A percentile compares a stretch with the other conserved stretches of the same genome.
Conservation (phyloP, 1,140 invertebrate species). For the Sweltsa coloradensis region DNA sequence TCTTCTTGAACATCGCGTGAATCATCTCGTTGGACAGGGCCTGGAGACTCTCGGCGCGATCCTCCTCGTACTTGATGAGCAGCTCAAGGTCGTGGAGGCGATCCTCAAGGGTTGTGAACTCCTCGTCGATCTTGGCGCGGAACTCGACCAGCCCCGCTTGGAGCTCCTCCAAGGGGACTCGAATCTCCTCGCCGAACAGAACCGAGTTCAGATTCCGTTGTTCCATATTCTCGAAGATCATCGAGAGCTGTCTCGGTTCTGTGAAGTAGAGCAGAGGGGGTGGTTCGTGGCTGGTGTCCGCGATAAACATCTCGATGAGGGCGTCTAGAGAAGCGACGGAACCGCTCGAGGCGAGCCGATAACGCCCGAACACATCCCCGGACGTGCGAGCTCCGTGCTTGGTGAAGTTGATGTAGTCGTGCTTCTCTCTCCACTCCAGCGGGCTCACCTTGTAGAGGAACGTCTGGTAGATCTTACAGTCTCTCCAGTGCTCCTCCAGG, state of each 20-base stretch:
- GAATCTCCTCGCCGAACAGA: constrained; percentile 45
- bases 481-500: constrained; percentile 44
- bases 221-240: constrained; percentile 41
- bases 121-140: constrained; percentile 25
- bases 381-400: background rate
- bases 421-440: constrained; percentile 37
- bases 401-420: constrained; percentile 25
- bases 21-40: constrained; percentile 31
- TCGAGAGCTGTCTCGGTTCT: constrained; percentile 38
- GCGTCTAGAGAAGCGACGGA: constrained; percentile 29
- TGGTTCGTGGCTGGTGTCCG: constrained; percentile 29
- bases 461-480: constrained; percentile 46
- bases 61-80: constrained; percentile 28
- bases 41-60: constrained; percentile 30
- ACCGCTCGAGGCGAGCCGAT: constrained; percentile 8
- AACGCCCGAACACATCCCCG: constrained; percentile 1
- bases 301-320: constrained; percentile 35
- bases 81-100: constrained; percentile 27
- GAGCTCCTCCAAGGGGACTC: constrained; percentile 37
- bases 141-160: constrained; percentile 30
- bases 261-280: constrained; percentile 41
- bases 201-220: constrained; percentile 51
- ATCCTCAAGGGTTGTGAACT: constrained; percentile 25
- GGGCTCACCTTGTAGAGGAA: constrained; percentile 47
- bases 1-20: constrained; percentile 30